Evolutionary conservation across 2,113 vertebrate species (phyloP).

Genomic region (Carassius auratus): DNA sequence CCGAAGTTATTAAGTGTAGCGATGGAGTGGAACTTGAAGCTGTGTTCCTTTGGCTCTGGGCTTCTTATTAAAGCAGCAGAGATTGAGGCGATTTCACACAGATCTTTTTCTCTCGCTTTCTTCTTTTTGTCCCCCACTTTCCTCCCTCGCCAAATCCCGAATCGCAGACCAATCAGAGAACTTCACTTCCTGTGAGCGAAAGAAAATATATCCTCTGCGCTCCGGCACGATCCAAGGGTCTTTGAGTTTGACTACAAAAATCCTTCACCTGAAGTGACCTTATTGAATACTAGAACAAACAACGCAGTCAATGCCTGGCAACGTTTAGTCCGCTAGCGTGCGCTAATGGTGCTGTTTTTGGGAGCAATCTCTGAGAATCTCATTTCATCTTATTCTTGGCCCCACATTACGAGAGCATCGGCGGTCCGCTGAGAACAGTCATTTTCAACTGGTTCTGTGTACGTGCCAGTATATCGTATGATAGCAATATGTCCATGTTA

Average conservation of each 20-base stretch:
- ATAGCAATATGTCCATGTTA: conserved; percentile 49
- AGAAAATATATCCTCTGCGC: conserved; percentile 20
- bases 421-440: conserved; percentile 36
- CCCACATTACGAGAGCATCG: conserved; percentile 47
- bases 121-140: neutral
- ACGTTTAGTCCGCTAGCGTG: conserved; percentile 31
- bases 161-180: conserved; percentile 39
- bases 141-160: conserved; percentile 24
- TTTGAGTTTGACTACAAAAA: conserved; percentile 35
- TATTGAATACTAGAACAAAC: conserved; percentile 43
- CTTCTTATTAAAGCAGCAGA: conserved; percentile 55
- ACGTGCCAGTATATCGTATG: conserved; percentile 40
- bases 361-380: conserved; percentile 40
- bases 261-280: conserved; percentile 49
- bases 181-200: conserved; percentile 3
- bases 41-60: conserved; percentile 54
- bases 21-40: conserved; percentile 56
- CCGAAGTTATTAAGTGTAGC: conserved; percentile 52
- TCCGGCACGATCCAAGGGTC: neutral
- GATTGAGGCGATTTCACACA: conserved; percentile 52
- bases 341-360: conserved; percentile 55
- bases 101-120: conserved; percentile 39
- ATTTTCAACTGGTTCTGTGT: conserved; percentile 51
- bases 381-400: conserved; percentile 47
- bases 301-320: conserved; percentile 51